A percentile compares a stretch with the other conserved stretches of the same genome.
Conservation (phyloP, 2,888 invertebrate species). For the Carterocephalus palaemon region DNA sequence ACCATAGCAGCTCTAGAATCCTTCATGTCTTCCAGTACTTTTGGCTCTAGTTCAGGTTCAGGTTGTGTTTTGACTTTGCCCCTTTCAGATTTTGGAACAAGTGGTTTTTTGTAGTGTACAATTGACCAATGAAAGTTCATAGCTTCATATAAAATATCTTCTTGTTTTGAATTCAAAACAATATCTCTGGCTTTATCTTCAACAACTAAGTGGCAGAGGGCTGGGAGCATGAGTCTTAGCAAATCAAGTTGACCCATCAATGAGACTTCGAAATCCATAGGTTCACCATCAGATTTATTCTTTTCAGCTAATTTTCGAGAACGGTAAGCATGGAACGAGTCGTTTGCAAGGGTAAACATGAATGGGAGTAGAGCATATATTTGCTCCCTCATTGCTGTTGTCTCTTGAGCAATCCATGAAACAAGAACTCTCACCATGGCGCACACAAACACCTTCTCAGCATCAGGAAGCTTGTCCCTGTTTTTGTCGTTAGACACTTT, state of each 20-base stretch:
- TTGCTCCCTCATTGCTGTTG: conserved; percentile 90
- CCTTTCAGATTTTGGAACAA: conserved; percentile 88
- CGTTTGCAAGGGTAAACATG: conserved; percentile 88
- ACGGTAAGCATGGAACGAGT: conserved; percentile 87
- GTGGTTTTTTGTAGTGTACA: conserved; percentile 90
- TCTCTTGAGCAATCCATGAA: conserved; percentile 95
- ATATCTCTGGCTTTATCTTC: conserved; percentile 92
- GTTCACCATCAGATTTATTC: conserved; percentile 78
- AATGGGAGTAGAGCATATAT: conserved; percentile 90
- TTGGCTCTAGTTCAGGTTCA: conserved; percentile 85
- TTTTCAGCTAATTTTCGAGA: conserved; percentile 84
- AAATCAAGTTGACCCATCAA: conserved; percentile 83
- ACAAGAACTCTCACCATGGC: conserved; percentile 90
- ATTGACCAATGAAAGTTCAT: conserved; percentile 92
- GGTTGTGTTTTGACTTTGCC: conserved; percentile 86
- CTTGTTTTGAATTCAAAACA: conserved; percentile 86
- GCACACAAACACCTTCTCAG: conserved; percentile 88
- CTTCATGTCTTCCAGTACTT: conserved; percentile 88
- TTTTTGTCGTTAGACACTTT: conserved; percentile 87
- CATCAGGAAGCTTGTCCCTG: conserved; percentile 82
- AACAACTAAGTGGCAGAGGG: conserved; percentile 93
- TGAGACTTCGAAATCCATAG: conserved; percentile 63
- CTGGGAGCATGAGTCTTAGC: conserved; percentile 90
- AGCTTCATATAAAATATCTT: conserved; percentile 88
- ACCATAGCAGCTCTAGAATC: conserved; percentile 91